These are phyloP conservation scores for Apodemus speciosus DNA, from an alignment of 2,113 vertebrate genomes.

Conservation along the genomic window DNA sequence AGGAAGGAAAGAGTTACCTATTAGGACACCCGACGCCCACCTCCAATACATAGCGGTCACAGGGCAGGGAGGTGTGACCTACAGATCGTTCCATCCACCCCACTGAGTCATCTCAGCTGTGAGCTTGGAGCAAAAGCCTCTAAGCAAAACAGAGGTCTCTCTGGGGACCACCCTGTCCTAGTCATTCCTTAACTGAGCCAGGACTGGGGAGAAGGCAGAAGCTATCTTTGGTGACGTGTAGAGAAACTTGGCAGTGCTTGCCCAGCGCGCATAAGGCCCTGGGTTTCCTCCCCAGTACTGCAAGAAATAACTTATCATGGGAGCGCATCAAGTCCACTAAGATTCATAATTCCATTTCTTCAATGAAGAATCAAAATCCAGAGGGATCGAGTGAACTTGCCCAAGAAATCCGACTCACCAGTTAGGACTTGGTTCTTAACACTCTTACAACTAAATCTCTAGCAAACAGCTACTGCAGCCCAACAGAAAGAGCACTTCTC, in stretches of 20 bases:
- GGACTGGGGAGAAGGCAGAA: background rate
- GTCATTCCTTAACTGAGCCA: constrained; percentile 37
- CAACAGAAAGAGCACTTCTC: background rate
- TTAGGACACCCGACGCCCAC: background rate
- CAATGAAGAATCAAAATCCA: constrained; percentile 7
- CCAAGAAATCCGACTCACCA: background rate
- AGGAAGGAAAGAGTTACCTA: background rate
- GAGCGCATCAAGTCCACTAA: background rate
- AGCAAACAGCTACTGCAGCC: background rate
- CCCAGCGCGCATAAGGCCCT: background rate
- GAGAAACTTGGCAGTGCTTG: background rate
- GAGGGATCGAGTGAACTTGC: background rate
- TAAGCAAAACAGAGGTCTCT: constrained; percentile 49
- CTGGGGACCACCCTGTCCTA: constrained; percentile 10
- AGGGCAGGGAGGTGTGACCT: constrained; percentile 8
- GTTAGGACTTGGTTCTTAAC: background rate
- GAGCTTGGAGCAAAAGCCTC: constrained; percentile 39
- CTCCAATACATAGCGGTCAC: background rate
- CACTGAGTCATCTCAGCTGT: constrained; percentile 56
- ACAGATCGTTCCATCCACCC: background rate
- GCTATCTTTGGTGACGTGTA: background rate
- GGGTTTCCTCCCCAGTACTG: background rate
- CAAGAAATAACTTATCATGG: background rate
- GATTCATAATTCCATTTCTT: background rate
- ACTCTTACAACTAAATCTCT: background rate